Percentiles rank a stretch among this genome's conserved stretches.
Conservation (phyloP, 1,140 invertebrate genomes). For the Anastrepha obliqua region DNA sequence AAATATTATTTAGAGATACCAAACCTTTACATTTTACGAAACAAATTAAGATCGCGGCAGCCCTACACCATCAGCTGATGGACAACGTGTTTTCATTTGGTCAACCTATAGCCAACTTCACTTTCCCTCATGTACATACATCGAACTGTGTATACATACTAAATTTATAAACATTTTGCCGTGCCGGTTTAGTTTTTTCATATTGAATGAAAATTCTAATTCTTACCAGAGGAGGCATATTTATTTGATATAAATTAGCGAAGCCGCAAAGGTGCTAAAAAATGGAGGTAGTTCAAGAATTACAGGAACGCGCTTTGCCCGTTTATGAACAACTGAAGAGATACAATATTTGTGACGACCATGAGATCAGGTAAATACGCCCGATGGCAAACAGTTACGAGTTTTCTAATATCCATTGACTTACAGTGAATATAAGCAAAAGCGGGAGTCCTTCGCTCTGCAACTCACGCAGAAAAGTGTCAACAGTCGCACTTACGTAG, state of each 20-base stretch:
- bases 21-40: too few relatives aligned
- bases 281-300: slow-evolving; percentile 59
- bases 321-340: slow-evolving; percentile 69
- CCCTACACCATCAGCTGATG: neutral
- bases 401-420: neutral
- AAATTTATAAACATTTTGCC: too few relatives aligned
- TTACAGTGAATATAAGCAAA: slow-evolving; percentile 63
- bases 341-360: slow-evolving; percentile 64
- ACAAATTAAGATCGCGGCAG: neutral
- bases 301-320: slow-evolving; percentile 69
- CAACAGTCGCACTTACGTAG: slow-evolving; percentile 63
- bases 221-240: too few relatives aligned
- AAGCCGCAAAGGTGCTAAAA: neutral
- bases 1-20: too few relatives aligned
- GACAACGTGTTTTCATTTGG: neutral
- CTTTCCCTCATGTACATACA: neutral
- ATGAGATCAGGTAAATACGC: slow-evolving; percentile 65
- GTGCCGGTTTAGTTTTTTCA: neutral
- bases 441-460: slow-evolving; percentile 63
- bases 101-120: neutral
- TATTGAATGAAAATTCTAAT: neutral
- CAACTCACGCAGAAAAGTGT: slow-evolving; percentile 65
- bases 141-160: too few relatives aligned
- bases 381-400: neutral
- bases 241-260: neutral